Base-by-base conservation (phyloP, 2,888 invertebrate genomes). In the Morpho deidamia region DNA sequence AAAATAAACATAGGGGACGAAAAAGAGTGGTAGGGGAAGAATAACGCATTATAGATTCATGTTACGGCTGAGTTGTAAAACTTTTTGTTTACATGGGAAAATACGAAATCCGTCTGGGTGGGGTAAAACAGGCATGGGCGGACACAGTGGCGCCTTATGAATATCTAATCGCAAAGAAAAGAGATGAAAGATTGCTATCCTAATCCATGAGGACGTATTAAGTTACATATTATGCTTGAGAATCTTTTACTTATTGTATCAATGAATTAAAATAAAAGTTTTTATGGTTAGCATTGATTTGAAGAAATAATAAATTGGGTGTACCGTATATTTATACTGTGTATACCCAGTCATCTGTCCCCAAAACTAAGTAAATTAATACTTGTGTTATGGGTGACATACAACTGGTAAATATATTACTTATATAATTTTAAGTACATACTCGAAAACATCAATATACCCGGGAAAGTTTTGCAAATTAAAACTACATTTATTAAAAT, bases 141-240 rank as follows among this genome's bases (percentile, higher is more conserved):
- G 69, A 65, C 66, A 64, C 65, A 62, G 66, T 69, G 69, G 68
- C 71, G 74, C 69, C 78, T 82, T 78, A 83, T 81, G 83, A 84
- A 84, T 83, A 83, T 72, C 80, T 82, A 82, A 84, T 83, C 77
- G 73, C 62, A 71, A 66, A 67, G 78, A 79, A 79, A 69, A 71
- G 69, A 77, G 74, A 80, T 82, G 80, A 83, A 79, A 81, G 79
- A 84, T 82, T 74, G 69, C 71, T 74, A 70, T 65, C 73, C 71
- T 82, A 82, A 84, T 82, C 79, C 74, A 70, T 65, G 67, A 72
- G 70, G 78, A 80, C 80, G 75, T 80, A 79, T 81, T 79, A 75
- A 74, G 73, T 68, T 65, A 70, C 71, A 69, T 72, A 64, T 73
- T 74, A 70, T 69, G 66, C 63, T 58, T 61, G 62, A 61, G 65